Evolutionary conservation across 1,140 invertebrate species (phyloP), one percentile per base, ranked within the genome.

Genomic region (Panulirus ornatus): DNA sequence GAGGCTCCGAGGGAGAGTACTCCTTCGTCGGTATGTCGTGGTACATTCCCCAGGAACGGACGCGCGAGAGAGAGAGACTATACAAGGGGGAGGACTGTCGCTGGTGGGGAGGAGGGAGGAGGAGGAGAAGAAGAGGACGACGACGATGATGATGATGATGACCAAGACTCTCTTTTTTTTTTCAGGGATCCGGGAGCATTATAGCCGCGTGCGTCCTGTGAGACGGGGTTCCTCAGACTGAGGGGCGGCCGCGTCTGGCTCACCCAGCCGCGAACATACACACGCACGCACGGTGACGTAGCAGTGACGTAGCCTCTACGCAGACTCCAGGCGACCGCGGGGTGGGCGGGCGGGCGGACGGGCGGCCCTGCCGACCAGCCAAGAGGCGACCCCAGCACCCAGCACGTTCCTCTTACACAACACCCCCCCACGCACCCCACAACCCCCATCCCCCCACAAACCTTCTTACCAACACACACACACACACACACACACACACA

Each of bases 221-320:
- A 27, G 78, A 73, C 78, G 79, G 78, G 44, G 47, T 73, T 38
- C 83, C 87, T 89, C 87, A 89, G 47, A 89, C 87, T 89, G 87
- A 73, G 71, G 30, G 58, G 22, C 42, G 0, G 40, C 73, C 78
- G 70, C 78, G 81, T 70, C 82, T 84, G 44, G 70, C 73, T 76
- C 70, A 90, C 81, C 63, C 71, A 30, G 42, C 16, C n/a, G 71
- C 88, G 38, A 44, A 82, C 86, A 76, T 63, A 75, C 88, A 70
- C 51, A 66, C 88, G 54, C 54, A 84, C 82, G 40, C 5, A 78
- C 47, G 71, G 88, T 90, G 88, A 90, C 88, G 88, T 84, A 84
- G 34, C 88, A n/a, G 71, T 90, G 88, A 90, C 88, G 88, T 90
- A 76, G 70, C 66, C 58, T 84, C 81, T 84, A 90, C 88, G 88